phyloP scores from a whole-genome alignment of 1,140 invertebrate genomes.

The Dreissena polymorpha region DNA sequence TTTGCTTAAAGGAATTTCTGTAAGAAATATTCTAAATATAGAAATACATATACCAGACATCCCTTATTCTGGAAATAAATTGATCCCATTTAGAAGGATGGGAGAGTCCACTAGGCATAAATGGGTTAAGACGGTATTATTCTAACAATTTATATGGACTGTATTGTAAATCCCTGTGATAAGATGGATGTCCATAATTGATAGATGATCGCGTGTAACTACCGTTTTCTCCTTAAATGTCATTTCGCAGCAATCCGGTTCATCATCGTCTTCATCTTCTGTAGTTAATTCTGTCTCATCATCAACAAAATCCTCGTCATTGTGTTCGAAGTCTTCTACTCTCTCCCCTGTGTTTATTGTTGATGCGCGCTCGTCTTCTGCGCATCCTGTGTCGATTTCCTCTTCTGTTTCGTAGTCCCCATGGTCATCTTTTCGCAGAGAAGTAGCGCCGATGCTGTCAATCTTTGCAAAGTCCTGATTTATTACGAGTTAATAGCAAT shows the following conservation, averaged over 20 bases:
- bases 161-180: background rate
- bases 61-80: too few relatives aligned
- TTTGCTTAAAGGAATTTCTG: too few relatives aligned
- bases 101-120: too few relatives aligned
- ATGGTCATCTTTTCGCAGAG: too few relatives aligned
- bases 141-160: background rate
- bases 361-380: background rate
- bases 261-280: slow-evolving; percentile 7
- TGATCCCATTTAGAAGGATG: too few relatives aligned
- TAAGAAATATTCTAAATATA: too few relatives aligned
- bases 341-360: background rate
- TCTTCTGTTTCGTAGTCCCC: background rate
- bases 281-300: background rate
- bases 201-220: background rate
- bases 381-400: background rate
- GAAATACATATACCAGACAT: too few relatives aligned
- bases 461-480: too few relatives aligned
- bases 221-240: slow-evolving; percentile 40
- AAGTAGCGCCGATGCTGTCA: too few relatives aligned
- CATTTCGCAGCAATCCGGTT: slow-evolving; percentile 46
- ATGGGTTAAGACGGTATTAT: background rate
- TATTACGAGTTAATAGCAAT: too few relatives aligned
- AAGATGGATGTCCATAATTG: background rate
- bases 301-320: background rate
- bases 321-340: background rate